Conservation (phyloP, 2,113 vertebrate species). For the Marmota monax region DNA sequence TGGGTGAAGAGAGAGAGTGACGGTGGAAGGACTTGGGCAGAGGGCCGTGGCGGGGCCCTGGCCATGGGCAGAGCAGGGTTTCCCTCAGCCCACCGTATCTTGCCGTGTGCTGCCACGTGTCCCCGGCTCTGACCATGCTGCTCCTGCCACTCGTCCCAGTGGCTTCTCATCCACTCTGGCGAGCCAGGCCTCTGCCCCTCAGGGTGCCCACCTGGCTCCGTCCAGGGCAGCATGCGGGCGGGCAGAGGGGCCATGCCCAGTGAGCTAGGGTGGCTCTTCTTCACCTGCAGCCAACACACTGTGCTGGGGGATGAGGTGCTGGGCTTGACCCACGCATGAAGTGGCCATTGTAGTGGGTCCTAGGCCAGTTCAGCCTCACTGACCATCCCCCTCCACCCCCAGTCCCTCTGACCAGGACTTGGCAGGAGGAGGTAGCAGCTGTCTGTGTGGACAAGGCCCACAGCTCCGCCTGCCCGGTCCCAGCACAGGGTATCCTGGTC, state of each 20-base stretch:
- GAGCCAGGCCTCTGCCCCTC: background rate
- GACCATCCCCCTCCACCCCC: accelerated
- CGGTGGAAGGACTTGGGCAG: background rate
- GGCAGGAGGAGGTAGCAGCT: too few relatives aligned
- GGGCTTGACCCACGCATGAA: background rate
- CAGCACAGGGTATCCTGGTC: background rate
- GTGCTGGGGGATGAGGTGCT: background rate
- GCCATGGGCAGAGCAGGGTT: background rate
- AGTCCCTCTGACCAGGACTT: background rate
- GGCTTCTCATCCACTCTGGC: background rate
- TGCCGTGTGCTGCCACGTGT: too few relatives aligned
- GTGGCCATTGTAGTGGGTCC: background rate
- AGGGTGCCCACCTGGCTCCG: too few relatives aligned
- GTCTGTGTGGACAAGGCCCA: background rate
- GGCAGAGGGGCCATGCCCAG: too few relatives aligned
- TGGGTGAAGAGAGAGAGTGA: background rate
- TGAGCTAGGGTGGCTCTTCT: background rate
- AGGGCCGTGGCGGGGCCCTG: background rate
- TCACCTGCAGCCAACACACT: accelerated
- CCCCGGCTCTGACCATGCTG: background rate
- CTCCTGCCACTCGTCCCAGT: background rate
- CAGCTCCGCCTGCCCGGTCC: too few relatives aligned
- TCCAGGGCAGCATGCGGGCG: too few relatives aligned
- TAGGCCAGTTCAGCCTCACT: background rate
- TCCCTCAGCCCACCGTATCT: too few relatives aligned